Conservation (phyloP, 2,888 invertebrate species). For the Trissonchulus sp. region DNA sequence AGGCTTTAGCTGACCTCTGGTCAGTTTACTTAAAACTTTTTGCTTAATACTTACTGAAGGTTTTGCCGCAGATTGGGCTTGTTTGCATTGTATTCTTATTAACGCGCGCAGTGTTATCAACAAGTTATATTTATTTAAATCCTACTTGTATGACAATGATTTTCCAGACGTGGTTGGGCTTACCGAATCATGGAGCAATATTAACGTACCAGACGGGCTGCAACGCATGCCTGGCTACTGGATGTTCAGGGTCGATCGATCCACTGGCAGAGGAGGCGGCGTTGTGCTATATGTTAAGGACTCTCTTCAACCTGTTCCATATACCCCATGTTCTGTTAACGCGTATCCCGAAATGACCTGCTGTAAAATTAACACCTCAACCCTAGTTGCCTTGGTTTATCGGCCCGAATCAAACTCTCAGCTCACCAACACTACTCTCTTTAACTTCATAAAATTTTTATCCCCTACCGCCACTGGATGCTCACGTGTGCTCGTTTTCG, state of each 20-base stretch:
- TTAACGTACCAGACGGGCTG: conserved; percentile 1
- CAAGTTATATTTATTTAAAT: conserved; percentile 13
- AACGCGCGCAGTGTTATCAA: conserved; percentile 4
- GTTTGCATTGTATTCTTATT: too few species aligned
- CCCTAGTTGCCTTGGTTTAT: not conserved
- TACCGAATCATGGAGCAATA: conserved; percentile 13
- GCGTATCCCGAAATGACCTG: not conserved
- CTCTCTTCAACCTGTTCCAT: conserved; percentile 1
- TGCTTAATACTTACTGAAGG: too few species aligned
- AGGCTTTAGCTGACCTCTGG: too few species aligned
- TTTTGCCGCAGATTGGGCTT: too few species aligned
- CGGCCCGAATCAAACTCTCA: not conserved
- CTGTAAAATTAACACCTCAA: not conserved
- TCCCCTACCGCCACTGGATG: conserved; percentile 6
- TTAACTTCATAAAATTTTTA: not conserved
- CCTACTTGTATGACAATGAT: conserved; percentile 11
- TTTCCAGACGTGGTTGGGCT: conserved; percentile 13
- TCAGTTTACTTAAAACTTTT: too few species aligned
- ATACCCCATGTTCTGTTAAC: not conserved
- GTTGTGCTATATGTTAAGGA: conserved; percentile 13
- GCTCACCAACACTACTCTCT: not conserved
- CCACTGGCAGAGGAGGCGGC: conserved; percentile 10
- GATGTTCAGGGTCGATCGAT: conserved; percentile 13
- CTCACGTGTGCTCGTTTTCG: conserved; percentile 10
- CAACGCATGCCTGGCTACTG: not conserved